Conservation (phyloP, 2,888 invertebrate genomes). For the Nowickia ferox region DNA sequence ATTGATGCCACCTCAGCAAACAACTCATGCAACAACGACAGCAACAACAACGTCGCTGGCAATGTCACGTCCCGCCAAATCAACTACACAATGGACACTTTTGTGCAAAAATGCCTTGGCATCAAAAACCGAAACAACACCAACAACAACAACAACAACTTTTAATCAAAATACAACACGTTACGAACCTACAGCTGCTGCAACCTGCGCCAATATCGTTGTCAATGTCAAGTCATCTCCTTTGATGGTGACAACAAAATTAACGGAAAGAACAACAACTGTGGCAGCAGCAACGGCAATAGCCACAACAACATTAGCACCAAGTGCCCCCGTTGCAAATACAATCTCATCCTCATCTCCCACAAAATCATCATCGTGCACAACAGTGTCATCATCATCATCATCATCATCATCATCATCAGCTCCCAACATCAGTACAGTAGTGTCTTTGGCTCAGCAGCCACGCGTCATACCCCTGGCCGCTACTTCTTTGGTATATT, state of each 20-base stretch:
- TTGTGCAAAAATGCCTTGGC: constrained; percentile 76
- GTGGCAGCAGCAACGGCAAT: neutral
- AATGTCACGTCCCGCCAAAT: constrained; percentile 23
- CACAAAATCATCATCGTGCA: neutral
- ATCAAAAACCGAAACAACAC: constrained; percentile 4
- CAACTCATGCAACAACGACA: constrained; percentile 4
- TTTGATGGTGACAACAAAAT: constrained; percentile 25
- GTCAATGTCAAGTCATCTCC: constrained; percentile 63
- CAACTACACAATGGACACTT: constrained; percentile 76
- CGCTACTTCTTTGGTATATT: constrained; percentile 77
- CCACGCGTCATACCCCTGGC: constrained; percentile 75
- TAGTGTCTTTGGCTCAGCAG: constrained; percentile 7
- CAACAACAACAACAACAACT: constrained; percentile 4
- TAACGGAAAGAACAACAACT: constrained; percentile 33
- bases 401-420: neutral
- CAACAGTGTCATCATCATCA: neutral
- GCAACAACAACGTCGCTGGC: too few relatives aligned
- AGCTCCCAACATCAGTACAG: neutral
- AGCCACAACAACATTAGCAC: neutral
- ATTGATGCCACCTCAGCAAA: constrained; percentile 11
- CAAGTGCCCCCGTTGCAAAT: neutral
- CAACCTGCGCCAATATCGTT: constrained; percentile 47
- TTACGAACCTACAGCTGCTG: neutral
- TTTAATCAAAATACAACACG: constrained; percentile 9
- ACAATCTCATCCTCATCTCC: neutral